A percentile compares a stretch with the other conserved stretches of the same genome.
Conservation (phyloP, 2,113 vertebrate species). For the pig (Sus scrofa) region T2T-Sscrofa CM000817.6:171292001-171292500, state of each 20-base stretch:
- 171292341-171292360: background rate
- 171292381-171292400: background rate
- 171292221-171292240: background rate
- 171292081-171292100: background rate
- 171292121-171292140: background rate
- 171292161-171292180: background rate
- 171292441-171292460: background rate
- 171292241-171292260: background rate
- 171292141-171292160: background rate
- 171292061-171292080: background rate
- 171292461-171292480: background rate
- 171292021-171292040: background rate
- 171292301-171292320: conserved; percentile 42
- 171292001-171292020: conserved; percentile 12
- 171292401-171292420: background rate
- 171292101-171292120: background rate
- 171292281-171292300: background rate
- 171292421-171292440: background rate
- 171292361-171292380: background rate
- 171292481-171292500: background rate
- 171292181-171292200: background rate
- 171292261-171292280: background rate
- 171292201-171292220: background rate
- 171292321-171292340: background rate
- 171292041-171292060: background rate